A percentile compares a stretch with the other conserved stretches of the same genome.
Evolutionary conservation across 1,140 invertebrate genomes (phyloP).

Genomic region (Helicorthomorpha holstii): DNA sequence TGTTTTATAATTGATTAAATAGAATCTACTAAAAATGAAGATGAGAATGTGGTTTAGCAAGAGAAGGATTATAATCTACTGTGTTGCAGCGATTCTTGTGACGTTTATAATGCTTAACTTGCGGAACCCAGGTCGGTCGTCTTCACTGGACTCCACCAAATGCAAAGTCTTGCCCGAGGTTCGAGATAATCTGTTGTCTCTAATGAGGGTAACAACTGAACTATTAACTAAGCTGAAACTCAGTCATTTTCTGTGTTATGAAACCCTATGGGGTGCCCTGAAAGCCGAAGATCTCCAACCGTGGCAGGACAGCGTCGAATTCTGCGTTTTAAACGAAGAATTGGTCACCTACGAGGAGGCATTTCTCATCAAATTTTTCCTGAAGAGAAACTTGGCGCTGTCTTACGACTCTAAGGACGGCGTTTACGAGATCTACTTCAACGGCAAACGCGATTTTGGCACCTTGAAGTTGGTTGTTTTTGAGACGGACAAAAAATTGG

Average conservation of each 20-base stretch:
- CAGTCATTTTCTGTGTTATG: slow-evolving; percentile 33
- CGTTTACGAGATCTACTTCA: slow-evolving; percentile 19
- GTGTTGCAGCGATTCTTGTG: too few relatives aligned
- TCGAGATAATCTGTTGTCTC: not conserved
- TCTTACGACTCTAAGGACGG: slow-evolving; percentile 28
- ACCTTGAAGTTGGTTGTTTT: slow-evolving; percentile 24
- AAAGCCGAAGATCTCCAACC: slow-evolving; percentile 26
- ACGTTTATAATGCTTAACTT: too few relatives aligned
- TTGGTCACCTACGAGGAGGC: slow-evolving; percentile 25
- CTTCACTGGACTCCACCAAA: too few relatives aligned
- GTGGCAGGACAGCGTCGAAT: slow-evolving; percentile 30
- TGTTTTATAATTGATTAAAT: too few relatives aligned
- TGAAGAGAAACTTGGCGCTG: slow-evolving; percentile 19
- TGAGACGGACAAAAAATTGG: slow-evolving; percentile 22
- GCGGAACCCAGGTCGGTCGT: too few relatives aligned
- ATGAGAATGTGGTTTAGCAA: too few relatives aligned
- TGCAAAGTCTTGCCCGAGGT: slow-evolving; percentile 3
- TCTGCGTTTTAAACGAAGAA: slow-evolving; percentile 30
- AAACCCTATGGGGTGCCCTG: slow-evolving; percentile 34
- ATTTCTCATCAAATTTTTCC: slow-evolving; percentile 23
- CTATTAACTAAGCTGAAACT: slow-evolving; percentile 21
- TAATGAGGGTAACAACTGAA: slow-evolving; percentile 9
- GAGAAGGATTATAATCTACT: too few relatives aligned
- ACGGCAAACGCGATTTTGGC: slow-evolving; percentile 7
- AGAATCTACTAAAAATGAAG: too few relatives aligned